phyloP scores from a whole-genome alignment of 1,140 invertebrate genomes.

The Bombus waltoni region DNA sequence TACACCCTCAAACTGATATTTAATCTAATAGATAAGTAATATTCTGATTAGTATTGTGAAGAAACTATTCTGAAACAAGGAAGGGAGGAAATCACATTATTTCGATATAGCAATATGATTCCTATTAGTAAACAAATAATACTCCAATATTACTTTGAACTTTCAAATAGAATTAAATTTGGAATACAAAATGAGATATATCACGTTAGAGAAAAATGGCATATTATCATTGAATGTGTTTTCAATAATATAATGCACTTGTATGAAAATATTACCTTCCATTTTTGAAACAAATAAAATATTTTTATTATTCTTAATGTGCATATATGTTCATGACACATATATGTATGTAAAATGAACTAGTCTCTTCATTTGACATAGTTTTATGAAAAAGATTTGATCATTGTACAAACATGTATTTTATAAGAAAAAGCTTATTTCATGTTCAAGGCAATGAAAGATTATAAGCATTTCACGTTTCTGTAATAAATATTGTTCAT shows the following conservation, averaged over 20 bases:
- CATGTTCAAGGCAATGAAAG: conserved; percentile 3
- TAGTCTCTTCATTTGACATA: conserved; percentile 26
- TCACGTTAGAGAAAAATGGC: not conserved
- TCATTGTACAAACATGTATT: not conserved
- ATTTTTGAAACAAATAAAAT: conserved; percentile 29
- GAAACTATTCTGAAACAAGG: not conserved
- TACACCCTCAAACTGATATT: not conserved
- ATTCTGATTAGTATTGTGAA: not conserved
- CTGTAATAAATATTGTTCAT: conserved; percentile 32
- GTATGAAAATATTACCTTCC: not conserved
- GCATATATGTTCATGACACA: conserved; percentile 22
- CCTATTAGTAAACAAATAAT: not conserved
- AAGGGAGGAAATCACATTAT: not conserved
- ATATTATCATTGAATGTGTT: not conserved
- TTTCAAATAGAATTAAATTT: not conserved
- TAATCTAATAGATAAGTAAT: not conserved
- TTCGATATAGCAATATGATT: not conserved
- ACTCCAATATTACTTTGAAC: not conserved
- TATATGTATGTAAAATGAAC: conserved; percentile 22
- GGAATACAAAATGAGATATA: not conserved
- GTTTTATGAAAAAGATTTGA: conserved; percentile 24
- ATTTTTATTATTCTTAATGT: conserved; percentile 12
- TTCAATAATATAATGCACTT: not conserved
- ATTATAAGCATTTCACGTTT: conserved; percentile 5
- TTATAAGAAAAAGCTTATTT: conserved; percentile 21